These are phyloP conservation scores for Cyphomyrus discorhynchus DNA, from an alignment of 2,113 vertebrate species.

Conservation along the genomic window DNA sequence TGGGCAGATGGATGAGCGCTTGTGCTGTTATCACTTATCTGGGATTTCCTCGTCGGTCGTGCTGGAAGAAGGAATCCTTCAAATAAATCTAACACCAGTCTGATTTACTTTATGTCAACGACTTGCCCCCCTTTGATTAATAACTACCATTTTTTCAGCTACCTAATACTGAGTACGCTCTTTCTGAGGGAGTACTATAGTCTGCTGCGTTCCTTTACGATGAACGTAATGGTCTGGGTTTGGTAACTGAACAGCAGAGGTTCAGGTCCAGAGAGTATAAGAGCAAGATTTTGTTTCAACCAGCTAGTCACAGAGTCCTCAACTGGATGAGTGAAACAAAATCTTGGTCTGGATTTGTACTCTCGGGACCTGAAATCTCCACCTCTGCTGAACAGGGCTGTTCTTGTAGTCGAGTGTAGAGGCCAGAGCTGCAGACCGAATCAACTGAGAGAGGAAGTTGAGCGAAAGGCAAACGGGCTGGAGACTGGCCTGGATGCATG, in stretches of 20 bases:
- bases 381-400: not conserved
- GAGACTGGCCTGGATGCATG: not conserved
- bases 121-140: not conserved
- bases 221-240: not conserved
- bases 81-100: not conserved
- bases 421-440: slow-evolving; percentile 15
- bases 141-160: not conserved
- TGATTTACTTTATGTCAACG: not conserved
- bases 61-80: not conserved
- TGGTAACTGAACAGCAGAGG: not conserved
- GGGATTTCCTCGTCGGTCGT: not conserved
- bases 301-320: too few relatives aligned
- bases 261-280: too few relatives aligned
- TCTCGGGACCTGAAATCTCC: not conserved
- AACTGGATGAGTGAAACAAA: too few relatives aligned
- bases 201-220: not conserved
- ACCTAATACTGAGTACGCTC: not conserved
- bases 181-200: not conserved
- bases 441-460: not conserved
- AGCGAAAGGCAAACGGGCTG: not conserved
- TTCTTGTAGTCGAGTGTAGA: not conserved
- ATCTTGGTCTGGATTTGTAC: too few relatives aligned
- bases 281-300: too few relatives aligned
- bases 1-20: not conserved
- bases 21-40: not conserved